These are phyloP conservation scores for Pseudomyrmex cubaensis DNA, from an alignment of 1,140 invertebrate genomes.

Conservation along the genomic window DNA sequence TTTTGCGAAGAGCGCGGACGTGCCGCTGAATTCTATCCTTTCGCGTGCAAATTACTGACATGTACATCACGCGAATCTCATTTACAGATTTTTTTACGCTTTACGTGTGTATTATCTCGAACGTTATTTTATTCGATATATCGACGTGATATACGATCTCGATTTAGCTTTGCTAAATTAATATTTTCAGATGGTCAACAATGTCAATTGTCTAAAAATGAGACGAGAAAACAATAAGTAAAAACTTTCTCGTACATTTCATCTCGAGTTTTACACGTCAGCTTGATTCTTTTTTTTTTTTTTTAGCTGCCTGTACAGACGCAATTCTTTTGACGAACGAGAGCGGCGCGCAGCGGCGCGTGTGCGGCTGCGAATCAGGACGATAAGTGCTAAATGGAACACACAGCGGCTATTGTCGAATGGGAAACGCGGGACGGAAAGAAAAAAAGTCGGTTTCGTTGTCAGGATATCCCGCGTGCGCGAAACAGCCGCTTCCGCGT, in stretches of 20 bases:
- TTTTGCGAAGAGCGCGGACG: background rate
- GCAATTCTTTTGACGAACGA: constrained; percentile 11
- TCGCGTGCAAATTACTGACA: background rate
- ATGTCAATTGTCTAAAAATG: too few species aligned
- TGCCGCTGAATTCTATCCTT: constrained; percentile 18
- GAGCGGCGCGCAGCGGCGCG: background rate
- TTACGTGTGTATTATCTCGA: constrained; percentile 18
- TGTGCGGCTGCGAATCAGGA: constrained; percentile 2
- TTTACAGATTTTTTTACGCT: constrained; percentile 16
- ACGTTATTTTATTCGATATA: too few species aligned
- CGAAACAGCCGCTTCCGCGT: constrained; percentile 35
- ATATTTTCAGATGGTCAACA: too few species aligned
- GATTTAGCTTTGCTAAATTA: too few species aligned
- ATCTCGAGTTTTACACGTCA: too few species aligned
- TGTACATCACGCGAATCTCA: background rate
- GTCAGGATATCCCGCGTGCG: constrained; percentile 25
- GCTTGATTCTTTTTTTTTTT: too few species aligned
- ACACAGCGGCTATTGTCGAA: constrained; percentile 13
- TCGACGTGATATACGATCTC: too few species aligned
- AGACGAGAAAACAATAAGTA: too few species aligned
- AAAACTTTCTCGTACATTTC: too few species aligned
- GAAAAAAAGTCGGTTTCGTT: background rate
- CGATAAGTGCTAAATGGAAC: constrained; percentile 45
- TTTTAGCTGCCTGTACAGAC: too few species aligned
- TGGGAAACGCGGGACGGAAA: too few species aligned